phyloP scores from a whole-genome alignment of 2,888 invertebrate species.

The Endomychus coccineus region DNA sequence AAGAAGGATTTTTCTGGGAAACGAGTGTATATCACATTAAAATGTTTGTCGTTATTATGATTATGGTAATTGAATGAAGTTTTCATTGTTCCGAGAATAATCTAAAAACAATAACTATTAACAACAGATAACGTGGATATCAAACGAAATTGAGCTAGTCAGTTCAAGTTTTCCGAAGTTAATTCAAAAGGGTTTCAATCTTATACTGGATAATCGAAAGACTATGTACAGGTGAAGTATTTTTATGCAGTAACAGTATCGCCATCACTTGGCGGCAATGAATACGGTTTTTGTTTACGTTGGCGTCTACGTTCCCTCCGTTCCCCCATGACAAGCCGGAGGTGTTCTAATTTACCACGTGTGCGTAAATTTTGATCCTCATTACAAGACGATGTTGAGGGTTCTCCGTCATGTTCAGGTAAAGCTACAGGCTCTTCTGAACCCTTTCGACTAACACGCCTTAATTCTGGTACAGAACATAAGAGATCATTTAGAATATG shows the following conservation, averaged over 20 bases:
- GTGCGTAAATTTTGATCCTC: slow-evolving; percentile 46
- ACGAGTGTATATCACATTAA: too few relatives aligned
- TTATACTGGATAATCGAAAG: too few relatives aligned
- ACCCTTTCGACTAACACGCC: slow-evolving; percentile 34
- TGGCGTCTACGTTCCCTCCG: slow-evolving; percentile 77
- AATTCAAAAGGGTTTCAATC: too few relatives aligned
- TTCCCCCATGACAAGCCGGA: slow-evolving; percentile 86
- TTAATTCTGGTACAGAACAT: slow-evolving; percentile 65
- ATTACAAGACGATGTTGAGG: slow-evolving; percentile 22
- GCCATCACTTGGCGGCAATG: slow-evolving; percentile 44
- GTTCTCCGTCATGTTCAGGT: slow-evolving; percentile 19
- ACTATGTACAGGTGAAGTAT: too few relatives aligned
- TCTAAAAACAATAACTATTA: too few relatives aligned
- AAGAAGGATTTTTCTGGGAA: too few relatives aligned
- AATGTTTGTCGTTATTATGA: too few relatives aligned
- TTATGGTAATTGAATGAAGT: too few relatives aligned
- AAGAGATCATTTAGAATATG: slow-evolving; percentile 91
- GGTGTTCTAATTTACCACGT: slow-evolving; percentile 72
- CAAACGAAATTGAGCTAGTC: too few relatives aligned
- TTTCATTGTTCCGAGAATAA: too few relatives aligned
- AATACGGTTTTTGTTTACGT: slow-evolving; percentile 65
- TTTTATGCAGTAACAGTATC: slow-evolving; percentile 42
- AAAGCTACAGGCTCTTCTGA: slow-evolving; percentile 27
- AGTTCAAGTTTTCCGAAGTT: too few relatives aligned
- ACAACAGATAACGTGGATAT: too few relatives aligned